Evolutionary conservation across 23 tunicate species (phyloP).

Genomic region (Halocynthia roretzi): DNA sequence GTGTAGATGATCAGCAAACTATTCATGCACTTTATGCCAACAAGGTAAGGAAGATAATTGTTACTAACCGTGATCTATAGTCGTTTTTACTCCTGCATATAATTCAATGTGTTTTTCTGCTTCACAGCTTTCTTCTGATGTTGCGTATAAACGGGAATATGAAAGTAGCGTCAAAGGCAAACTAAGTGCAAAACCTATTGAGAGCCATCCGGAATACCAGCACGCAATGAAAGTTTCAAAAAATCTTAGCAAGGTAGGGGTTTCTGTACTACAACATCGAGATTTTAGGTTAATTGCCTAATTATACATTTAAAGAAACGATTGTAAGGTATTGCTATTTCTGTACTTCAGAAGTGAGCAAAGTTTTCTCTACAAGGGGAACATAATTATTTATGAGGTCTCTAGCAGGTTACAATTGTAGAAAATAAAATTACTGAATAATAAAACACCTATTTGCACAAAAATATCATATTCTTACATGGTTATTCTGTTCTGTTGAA

Average conservation of each 20-base stretch:
- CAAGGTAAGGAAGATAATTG: conserved; percentile 36
- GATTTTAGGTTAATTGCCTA: neutral
- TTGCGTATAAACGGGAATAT: conserved; percentile 49
- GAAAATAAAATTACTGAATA: no score
- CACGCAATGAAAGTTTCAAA: conserved; percentile 76
- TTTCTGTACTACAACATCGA: neutral
- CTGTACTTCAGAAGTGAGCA: no score
- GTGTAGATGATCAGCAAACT: conserved; percentile 48
- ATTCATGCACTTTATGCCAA: conserved; percentile 70
- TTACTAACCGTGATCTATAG: neutral
- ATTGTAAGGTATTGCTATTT: no score
- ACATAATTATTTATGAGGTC: no score
- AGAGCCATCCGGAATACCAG: conserved; percentile 77
- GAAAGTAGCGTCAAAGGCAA: conserved; percentile 76
- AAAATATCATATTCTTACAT: no score
- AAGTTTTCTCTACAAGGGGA: no score
- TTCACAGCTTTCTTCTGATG: conserved; percentile 59
- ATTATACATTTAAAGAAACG: no score
- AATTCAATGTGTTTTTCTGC: neutral
- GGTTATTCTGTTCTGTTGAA: no score
- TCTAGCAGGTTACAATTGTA: no score
- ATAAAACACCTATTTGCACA: no score
- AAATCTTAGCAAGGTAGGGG: conserved; percentile 56
- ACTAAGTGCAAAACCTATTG: conserved; percentile 26
- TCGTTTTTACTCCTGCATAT: neutral